phyloP scores from a whole-genome alignment of 2,888 invertebrate genomes.

The Clitarchus hookeri region DNA sequence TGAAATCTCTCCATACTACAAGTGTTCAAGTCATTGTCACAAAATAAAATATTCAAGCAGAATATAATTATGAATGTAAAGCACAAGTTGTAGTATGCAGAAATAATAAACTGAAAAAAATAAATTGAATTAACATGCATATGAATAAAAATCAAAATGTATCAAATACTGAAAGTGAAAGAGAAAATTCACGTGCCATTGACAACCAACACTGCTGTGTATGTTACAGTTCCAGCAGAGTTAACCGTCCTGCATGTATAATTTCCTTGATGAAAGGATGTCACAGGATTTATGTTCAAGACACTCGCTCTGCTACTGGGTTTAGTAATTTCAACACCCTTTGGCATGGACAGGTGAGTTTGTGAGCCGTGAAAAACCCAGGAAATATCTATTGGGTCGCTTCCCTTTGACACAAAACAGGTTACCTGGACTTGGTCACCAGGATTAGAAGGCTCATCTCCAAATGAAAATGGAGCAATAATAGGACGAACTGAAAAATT shows the following conservation, averaged over 20 bases:
- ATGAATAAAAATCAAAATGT: neutral
- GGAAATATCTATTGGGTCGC: slow-evolving; percentile 65
- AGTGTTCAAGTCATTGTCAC: neutral
- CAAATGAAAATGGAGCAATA: slow-evolving; percentile 77
- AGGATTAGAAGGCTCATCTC: slow-evolving; percentile 67
- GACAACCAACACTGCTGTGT: slow-evolving; percentile 66
- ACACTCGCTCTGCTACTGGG: slow-evolving; percentile 61
- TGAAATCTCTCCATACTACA: neutral
- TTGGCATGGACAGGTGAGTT: slow-evolving; percentile 44
- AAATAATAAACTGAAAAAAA: slow-evolving; percentile 15
- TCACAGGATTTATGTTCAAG: slow-evolving; percentile 70
- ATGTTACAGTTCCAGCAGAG: slow-evolving; percentile 64
- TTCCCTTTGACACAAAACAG: slow-evolving; percentile 73
- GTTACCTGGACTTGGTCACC: slow-evolving; percentile 70
- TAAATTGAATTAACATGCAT: neutral
- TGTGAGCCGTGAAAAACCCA: slow-evolving; percentile 62
- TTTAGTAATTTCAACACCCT: neutral
- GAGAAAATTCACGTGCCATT: slow-evolving; percentile 61
- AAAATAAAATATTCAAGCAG: slow-evolving; percentile 29
- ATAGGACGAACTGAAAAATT: slow-evolving; percentile 70
- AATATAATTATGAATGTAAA: slow-evolving; percentile 26
- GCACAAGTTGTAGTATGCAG: neutral
- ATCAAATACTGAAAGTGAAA: neutral
- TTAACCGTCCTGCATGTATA: slow-evolving; percentile 70
- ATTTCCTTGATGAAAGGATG: slow-evolving; percentile 67